A percentile compares a stretch with the other conserved stretches of the same genome.
These are phyloP conservation scores for Melipona bicolor DNA, from an alignment of 2,888 invertebrate species.

Conservation along the genomic window DNA sequence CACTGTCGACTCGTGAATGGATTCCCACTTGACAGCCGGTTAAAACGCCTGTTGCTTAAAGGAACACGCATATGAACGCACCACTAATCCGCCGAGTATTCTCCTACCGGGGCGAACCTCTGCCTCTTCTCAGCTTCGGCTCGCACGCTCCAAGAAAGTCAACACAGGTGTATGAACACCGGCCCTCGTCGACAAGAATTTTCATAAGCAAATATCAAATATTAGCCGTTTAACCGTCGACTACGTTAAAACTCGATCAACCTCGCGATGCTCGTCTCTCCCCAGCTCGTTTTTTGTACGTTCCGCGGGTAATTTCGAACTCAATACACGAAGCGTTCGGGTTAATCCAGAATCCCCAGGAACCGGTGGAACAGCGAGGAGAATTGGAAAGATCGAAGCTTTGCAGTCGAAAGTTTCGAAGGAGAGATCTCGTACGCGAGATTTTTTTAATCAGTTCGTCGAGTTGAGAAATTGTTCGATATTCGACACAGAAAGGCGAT, in stretches of 20 bases:
- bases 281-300: too few relatives aligned
- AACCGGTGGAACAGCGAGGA: too few relatives aligned
- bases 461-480: too few relatives aligned
- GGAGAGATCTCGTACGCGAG: too few relatives aligned
- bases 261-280: neutral
- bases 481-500: too few relatives aligned
- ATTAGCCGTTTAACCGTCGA: neutral
- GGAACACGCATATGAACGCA: conserved; percentile 60
- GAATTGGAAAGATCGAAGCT: too few relatives aligned
- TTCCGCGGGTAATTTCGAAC: neutral
- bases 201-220: conserved; percentile 29
- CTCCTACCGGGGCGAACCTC: neutral
- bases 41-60: conserved; percentile 73
- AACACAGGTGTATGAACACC: neutral
- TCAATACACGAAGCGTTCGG: too few relatives aligned
- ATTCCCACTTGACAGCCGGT: conserved; percentile 73
- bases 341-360: too few relatives aligned
- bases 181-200: neutral
- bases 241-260: neutral
- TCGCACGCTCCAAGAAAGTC: neutral
- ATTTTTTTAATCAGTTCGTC: too few relatives aligned
- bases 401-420: too few relatives aligned
- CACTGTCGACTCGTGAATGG: conserved; percentile 74
- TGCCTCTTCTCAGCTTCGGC: neutral
- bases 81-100: conserved; percentile 41